Percentiles rank a stretch among this genome's conserved stretches.
phyloP scores from a whole-genome alignment of 2,888 invertebrate species.

The Campopleginae sp. region DNA sequence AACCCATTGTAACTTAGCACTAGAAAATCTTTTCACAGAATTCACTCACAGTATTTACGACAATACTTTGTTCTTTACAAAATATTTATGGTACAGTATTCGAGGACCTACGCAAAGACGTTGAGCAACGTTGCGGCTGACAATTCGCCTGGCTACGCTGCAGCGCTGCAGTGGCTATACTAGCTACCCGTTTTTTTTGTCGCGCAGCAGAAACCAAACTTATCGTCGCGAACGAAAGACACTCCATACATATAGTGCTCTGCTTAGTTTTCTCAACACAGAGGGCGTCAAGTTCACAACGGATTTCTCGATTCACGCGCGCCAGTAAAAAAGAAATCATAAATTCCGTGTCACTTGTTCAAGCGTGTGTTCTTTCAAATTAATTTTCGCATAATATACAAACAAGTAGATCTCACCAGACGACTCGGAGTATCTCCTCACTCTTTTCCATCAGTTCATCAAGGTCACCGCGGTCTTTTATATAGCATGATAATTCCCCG shows the following conservation, averaged over 20 bases:
- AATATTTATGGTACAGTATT: background rate
- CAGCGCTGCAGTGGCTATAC: too few species aligned
- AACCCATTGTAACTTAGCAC: constrained; percentile 86
- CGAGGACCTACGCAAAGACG: background rate
- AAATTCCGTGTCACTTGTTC: background rate
- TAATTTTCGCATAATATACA: background rate
- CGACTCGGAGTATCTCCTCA: too few species aligned
- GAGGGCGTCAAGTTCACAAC: background rate
- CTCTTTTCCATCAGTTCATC: too few species aligned
- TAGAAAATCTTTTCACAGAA: background rate
- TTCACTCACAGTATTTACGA: background rate
- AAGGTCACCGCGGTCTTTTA: too few species aligned
- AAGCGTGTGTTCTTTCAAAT: too few species aligned
- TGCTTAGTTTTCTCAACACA: background rate
- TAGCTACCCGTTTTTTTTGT: too few species aligned
- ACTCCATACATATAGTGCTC: background rate
- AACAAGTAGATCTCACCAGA: too few species aligned
- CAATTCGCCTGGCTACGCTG: too few species aligned
- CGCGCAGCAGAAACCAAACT: background rate
- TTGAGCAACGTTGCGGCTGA: background rate
- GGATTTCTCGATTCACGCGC: background rate
- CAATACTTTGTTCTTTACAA: background rate
- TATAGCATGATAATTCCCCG: too few species aligned
- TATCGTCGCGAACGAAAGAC: background rate
- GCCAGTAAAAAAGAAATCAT: background rate